Conservation (phyloP, 53 echinoderm and acorn worm species). For the Zoroaster sp. region DNA sequence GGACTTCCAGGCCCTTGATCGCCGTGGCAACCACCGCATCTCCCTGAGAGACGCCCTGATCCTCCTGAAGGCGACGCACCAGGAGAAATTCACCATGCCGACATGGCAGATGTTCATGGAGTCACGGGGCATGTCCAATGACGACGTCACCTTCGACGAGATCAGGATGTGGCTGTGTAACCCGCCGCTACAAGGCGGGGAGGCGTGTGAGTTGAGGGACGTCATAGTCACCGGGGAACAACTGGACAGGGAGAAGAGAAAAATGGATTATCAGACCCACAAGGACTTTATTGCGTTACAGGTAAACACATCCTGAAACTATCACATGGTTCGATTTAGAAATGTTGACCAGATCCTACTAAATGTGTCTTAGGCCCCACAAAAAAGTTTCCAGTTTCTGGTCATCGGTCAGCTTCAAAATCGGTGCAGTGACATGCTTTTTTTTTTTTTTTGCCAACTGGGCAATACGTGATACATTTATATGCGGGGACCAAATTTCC, state of each 20-base stretch:
- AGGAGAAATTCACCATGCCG: conserved; percentile 81
- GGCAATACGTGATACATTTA: too few relatives aligned
- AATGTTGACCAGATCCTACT: not conserved
- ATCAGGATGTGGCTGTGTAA: conserved; percentile 94
- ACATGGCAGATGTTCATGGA: conserved; percentile 87
- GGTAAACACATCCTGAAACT: too few relatives aligned
- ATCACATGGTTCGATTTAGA: too few relatives aligned
- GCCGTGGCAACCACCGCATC: conserved; percentile 68
- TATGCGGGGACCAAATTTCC: too few relatives aligned
- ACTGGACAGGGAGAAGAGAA: conserved; percentile 77
- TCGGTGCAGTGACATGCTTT: too few relatives aligned
- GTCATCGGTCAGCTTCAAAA: too few relatives aligned
- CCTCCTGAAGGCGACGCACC: conserved; percentile 90
- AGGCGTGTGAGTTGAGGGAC: conserved; percentile 45
- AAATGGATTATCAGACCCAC: conserved; percentile 68
- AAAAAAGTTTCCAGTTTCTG: too few relatives aligned
- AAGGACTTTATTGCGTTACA: conserved; percentile 80
- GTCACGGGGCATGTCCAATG: conserved; percentile 65
- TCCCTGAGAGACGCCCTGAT: conserved; percentile 84
- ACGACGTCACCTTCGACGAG: conserved; percentile 79
- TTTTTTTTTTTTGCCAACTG: too few relatives aligned
- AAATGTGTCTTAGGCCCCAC: too few relatives aligned
- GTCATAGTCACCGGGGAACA: conserved; percentile 61
- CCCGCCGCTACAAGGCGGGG: conserved; percentile 46
- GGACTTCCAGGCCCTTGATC: conserved; percentile 94